Evolutionary conservation across 2,888 invertebrate genomes (phyloP).

Genomic region (Caenorhabditis sp.): DNA sequence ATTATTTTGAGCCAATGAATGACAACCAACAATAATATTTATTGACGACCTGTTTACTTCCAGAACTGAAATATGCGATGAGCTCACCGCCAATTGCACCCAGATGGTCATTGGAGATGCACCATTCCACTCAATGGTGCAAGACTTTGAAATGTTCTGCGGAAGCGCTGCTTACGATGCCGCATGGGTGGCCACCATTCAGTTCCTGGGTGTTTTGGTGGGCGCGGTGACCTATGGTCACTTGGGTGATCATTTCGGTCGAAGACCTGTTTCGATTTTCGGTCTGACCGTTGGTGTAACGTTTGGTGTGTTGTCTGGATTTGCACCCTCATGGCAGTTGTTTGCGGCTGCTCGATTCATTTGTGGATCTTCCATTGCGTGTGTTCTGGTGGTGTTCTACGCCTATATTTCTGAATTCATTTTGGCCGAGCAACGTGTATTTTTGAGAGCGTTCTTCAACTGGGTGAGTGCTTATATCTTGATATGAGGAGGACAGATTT

Average conservation of each 20-base stretch:
- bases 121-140: constrained; percentile 47
- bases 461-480: constrained; percentile 36
- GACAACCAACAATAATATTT: background rate
- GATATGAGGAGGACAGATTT: no score
- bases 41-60: no score
- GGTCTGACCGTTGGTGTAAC: constrained; percentile 44
- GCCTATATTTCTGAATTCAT: constrained; percentile 53
- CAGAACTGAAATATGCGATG: constrained; percentile 35
- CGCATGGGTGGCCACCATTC: constrained; percentile 51
- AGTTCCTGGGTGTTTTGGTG: constrained; percentile 53
- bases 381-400: constrained; percentile 52
- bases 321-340: constrained; percentile 48
- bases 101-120: constrained; percentile 11
- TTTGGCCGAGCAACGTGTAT: constrained; percentile 50
- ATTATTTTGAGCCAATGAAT: background rate
- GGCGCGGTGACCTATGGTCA: constrained; percentile 54
- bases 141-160: constrained; percentile 50
- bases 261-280: constrained; percentile 45
- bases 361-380: constrained; percentile 45
- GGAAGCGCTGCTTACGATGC: constrained; percentile 43
- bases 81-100: constrained; percentile 28
- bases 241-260: constrained; percentile 51
- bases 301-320: constrained; percentile 47
- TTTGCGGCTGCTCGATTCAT: constrained; percentile 52
- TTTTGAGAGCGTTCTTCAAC: constrained; percentile 52